Percentiles rank a stretch among this genome's conserved stretches.
Conservation (phyloP, 1,140 invertebrate species). For the Saccostrea cuccullata region DNA sequence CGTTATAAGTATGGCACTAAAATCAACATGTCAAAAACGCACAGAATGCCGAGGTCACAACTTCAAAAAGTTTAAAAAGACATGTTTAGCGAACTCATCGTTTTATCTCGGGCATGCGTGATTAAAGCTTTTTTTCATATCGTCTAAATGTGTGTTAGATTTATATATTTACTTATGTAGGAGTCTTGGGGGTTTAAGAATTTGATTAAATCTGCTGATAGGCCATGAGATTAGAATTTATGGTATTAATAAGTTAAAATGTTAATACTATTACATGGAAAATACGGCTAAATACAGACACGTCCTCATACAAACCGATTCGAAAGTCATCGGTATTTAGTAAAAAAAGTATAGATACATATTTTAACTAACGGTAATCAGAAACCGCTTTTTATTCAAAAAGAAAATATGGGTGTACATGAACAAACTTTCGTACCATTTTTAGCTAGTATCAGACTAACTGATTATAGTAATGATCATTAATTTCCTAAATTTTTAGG, state of each 20-base stretch:
- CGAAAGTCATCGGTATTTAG: neutral
- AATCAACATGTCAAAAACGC: neutral
- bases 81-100: neutral
- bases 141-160: constrained; percentile 15
- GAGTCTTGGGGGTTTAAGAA: constrained; percentile 26
- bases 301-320: neutral
- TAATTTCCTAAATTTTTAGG: too few species aligned
- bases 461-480: too few species aligned
- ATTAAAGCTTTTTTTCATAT: constrained; percentile 21
- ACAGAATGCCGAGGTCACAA: neutral
- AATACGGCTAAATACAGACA: constrained; percentile 10
- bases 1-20: neutral
- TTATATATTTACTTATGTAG: constrained; percentile 27
- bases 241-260: constrained; percentile 37
- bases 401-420: neutral
- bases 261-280: constrained; percentile 22
- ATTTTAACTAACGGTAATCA: too few species aligned
- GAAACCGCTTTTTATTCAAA: neutral
- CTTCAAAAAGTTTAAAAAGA: constrained; percentile 36
- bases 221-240: neutral
- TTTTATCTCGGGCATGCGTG: constrained; percentile 34
- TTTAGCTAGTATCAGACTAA: neutral
- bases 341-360: neutral
- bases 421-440: neutral
- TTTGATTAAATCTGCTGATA: constrained; percentile 24